A percentile compares a stretch with the other conserved stretches of the same genome.
Conservation (phyloP, 2,888 invertebrate species). For the Galeopsomyia nigrocyanea region DNA sequence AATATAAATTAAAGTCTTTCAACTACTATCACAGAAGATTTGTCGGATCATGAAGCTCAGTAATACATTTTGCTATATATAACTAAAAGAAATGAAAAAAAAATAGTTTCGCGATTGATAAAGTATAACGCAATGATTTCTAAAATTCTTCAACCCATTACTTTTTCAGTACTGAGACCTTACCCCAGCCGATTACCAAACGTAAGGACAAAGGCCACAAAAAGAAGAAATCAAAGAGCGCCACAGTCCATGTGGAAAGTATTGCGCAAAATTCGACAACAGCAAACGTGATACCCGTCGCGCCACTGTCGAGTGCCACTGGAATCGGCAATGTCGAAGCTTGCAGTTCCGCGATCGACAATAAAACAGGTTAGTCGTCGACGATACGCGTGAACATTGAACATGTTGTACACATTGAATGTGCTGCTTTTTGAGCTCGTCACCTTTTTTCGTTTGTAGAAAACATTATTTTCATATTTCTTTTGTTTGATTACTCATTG, state of each 20-base stretch:
- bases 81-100: too few relatives aligned
- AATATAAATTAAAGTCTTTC: too few relatives aligned
- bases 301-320: conserved; percentile 10
- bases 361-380: conserved; percentile 58
- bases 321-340: conserved; percentile 43
- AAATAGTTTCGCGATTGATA: too few relatives aligned
- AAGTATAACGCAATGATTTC: too few relatives aligned
- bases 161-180: conserved; percentile 64
- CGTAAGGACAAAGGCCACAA: conserved; percentile 76
- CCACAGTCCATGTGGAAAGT: too few relatives aligned
- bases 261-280: background rate
- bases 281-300: background rate
- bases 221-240: conserved; percentile 71
- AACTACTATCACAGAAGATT: too few relatives aligned
- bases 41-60: too few relatives aligned
- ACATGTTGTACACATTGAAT: too few relatives aligned
- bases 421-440: background rate
- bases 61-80: too few relatives aligned
- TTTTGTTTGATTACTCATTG: background rate
- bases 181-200: conserved; percentile 70
- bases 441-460: background rate
- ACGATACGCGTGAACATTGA: too few relatives aligned
- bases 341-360: conserved; percentile 52
- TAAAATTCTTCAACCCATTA: too few relatives aligned
- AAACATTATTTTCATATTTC: background rate